Base-by-base conservation (phyloP, 2,888 invertebrate species). In the Pyrochroa serraticornis region DNA sequence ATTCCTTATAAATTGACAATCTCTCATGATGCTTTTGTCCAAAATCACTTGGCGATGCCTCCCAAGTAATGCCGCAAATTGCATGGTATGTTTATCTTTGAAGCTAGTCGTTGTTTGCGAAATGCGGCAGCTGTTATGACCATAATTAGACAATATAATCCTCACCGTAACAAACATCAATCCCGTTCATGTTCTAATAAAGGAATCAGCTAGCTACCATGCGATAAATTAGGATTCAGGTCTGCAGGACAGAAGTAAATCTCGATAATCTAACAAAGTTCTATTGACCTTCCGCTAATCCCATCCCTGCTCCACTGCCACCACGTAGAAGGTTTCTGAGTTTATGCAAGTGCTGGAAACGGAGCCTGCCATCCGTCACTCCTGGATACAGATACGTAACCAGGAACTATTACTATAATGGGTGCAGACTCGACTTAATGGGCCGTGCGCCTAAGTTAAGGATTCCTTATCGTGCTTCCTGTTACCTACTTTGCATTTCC, bases 191-290 rank as follows among this genome's bases (percentile, higher is more conserved):
- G 35, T 44, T 10, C 55, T 36, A 56, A 60, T 56, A 60, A 60
- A 56, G 50, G 60, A 53, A 52, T 60, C 57, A 53, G 48, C 47
- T 45, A 58, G 55, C 22, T 22, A 22, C 22, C 51, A 56, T 35
- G 36, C 55, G 41, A 72, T 73, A 73, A 71, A 73, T 72, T 71
- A 67, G 71, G 69, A 71, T 70, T 71, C 71, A 62, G 68, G 67
- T 67, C 66, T 65, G 63, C 63, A 61, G 69, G 67, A 71, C 70
- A 67, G 66, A 70, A 65, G 71, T 68, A 69, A 73, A 71, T 73
- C 71, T 68, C 69, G 72, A 71, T 74, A 74, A 74, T 74, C 72
- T 65, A 63, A 63, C 68, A 66, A 73, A 74, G 73, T 74, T 73
- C 72, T 74, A 74, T 74, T 73, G 72, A 74, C 73, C 71, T 68